Evolutionary conservation across 2,888 invertebrate species (phyloP), one percentile per base, ranked within the genome.

Genomic region (Hipparchia semele): DNA sequence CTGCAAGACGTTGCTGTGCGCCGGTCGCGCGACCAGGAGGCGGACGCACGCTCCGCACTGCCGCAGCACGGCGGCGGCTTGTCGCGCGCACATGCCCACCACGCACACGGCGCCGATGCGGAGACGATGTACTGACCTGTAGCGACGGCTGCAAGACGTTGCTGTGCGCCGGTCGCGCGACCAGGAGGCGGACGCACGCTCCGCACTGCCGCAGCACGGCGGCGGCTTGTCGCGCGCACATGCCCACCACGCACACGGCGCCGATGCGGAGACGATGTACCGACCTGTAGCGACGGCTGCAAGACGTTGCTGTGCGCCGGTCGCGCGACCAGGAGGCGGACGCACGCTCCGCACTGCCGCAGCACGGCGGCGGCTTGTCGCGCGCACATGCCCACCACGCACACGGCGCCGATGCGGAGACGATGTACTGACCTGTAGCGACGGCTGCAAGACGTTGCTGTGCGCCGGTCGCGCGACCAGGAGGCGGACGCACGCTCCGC

Each of bases 191-290:
- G 73, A 98, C 98, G 86, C 97, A 96, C 45, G 96, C 97, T 39
- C 98, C 98, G 80, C 98, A 97, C 92, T 98, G 98, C 23, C 98
- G 95, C 80, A 98, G 94, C 77, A 98, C 98, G 54, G 97, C 96
- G 9, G 98, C 98, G 76, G 98, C 98, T 86, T 97, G 97, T 83
- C 99, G 98, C 77, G 98, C 98, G 79, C 97, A 97, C 96, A 99
- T 97, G 49, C 98, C 98, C 79, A 98, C 96, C 80, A 99, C 95
- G 85, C 97, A 97, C 80, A 98, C 97, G 80, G 98, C 97, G 56
- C 97, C 97, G 86, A 98, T 97, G 89, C 98, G 98, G 73, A 99
- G 95, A 8, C 46, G 70, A 97, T 97, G 92, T 99, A 98, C 98
- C 98, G 89, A 74, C 71, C 72, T 71, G 74, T 70, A 73, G n/a